Evolutionary conservation across 2,113 vertebrate species (phyloP), one percentile per base, ranked within the genome.

Genomic region (Amphiprion ocellaris): DNA sequence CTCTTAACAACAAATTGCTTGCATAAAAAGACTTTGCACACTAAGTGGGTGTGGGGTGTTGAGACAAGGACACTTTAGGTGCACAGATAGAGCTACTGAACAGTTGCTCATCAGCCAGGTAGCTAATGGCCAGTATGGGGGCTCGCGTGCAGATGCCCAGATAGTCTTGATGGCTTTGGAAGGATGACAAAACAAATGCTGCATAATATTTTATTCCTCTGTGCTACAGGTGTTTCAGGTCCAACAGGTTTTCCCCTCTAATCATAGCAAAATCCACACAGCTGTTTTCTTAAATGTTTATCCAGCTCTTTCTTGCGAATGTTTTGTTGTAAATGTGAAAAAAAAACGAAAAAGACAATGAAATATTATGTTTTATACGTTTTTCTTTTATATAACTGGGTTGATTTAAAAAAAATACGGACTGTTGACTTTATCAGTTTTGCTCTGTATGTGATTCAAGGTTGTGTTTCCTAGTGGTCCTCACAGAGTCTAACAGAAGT

Each of bases 301-400:
- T 82, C 75, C 61, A 64, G 17, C 4, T 66, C 59, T 5, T 56
- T 47, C 33, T 65, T 60, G n/a, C 70, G 49, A 50, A 50, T 87
- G 60, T 74, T 52, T 52, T 84, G 58, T 77, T 71, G 46, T 81
- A 89, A 82, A 86, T 81, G 56, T 92, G 85, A 87, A 79, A 64
- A 88, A 50, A 80, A 33, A 65, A 74, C 10, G 11, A 44, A 44
- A 44, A 44, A 15, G 8, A 44, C 10, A 44, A 62, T 47, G 11
- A 65, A 68, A 79, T 83, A 16, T 81, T 83, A 74, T 74, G 83
- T 91, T 92, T 93, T 92, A 78, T 90, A 92, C 82, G 21, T 84
- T 84, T 74, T 87, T 69, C 39, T 41, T 15, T 93, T 92, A 92
- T 90, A 83, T 90, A 91, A 77, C 39, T 74, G 54, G 67, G 50